Conservation (phyloP, 2,113 vertebrate species). For the Petromus typicus region DNA sequence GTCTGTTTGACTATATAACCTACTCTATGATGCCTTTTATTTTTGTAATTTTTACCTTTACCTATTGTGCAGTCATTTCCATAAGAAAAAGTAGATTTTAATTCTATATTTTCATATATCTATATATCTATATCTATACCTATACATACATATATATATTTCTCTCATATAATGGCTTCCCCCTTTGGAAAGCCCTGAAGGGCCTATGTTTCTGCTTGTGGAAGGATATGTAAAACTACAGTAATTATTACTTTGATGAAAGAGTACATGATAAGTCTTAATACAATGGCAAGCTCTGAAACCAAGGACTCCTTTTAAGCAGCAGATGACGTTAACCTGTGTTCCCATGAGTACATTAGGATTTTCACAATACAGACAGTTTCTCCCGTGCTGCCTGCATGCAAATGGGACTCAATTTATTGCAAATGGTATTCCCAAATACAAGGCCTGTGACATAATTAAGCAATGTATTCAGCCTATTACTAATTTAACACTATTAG, state of each 20-base stretch:
- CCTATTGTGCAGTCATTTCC: background rate
- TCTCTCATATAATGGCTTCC: background rate
- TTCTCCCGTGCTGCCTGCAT: constrained; percentile 62
- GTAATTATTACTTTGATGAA: constrained; percentile 65
- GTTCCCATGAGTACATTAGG: constrained; percentile 50
- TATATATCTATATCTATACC: background rate
- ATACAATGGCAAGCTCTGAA: constrained; percentile 62
- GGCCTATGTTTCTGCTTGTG: constrained; percentile 50
- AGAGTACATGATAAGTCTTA: constrained; percentile 74
- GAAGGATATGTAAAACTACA: constrained; percentile 51
- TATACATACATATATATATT: background rate
- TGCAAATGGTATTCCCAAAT: constrained; percentile 76
- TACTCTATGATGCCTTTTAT: background rate
- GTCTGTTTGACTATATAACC: background rate
- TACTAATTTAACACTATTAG: constrained; percentile 88
- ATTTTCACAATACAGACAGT: constrained; percentile 68
- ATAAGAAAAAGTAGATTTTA: background rate
- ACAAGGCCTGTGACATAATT: constrained; percentile 82
- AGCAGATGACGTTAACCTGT: constrained; percentile 63
- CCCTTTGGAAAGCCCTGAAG: constrained; percentile 45
- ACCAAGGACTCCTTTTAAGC: constrained; percentile 69
- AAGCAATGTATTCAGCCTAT: constrained; percentile 87
- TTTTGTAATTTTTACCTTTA: background rate
- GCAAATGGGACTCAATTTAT: constrained; percentile 81
- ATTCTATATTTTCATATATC: background rate